These are phyloP conservation scores for Gallinago jamesoni DNA, from an alignment of 2,113 vertebrate species.

Conservation along the genomic window DNA sequence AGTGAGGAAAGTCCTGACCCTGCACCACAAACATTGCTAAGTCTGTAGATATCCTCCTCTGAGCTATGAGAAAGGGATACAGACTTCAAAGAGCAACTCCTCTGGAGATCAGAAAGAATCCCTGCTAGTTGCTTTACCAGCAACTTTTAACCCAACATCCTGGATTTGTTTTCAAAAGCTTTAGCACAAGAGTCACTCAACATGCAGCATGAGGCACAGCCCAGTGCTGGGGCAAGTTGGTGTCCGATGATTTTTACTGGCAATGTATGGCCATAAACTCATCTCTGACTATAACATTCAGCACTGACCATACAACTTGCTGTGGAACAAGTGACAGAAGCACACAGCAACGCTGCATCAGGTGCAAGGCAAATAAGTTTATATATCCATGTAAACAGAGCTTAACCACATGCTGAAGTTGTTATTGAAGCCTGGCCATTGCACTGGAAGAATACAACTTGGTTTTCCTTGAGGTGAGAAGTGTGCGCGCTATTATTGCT, in stretches of 20 bases:
- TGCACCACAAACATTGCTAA: not conserved
- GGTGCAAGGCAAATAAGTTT: not conserved
- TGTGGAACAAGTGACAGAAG: not conserved
- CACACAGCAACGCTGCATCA: fast-evolving
- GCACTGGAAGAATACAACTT: not conserved
- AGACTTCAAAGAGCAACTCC: not conserved
- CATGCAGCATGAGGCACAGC: not conserved
- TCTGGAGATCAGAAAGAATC: not conserved
- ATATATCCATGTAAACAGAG: not conserved
- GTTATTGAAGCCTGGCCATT: not conserved
- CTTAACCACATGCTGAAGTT: not conserved
- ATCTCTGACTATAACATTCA: not conserved
- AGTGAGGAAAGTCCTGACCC: not conserved
- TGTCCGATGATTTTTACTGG: not conserved
- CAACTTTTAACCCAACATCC: not conserved
- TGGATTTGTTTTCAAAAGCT: not conserved
- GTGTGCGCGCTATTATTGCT: not conserved
- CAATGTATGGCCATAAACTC: not conserved
- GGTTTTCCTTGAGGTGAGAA: not conserved
- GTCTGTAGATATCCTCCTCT: not conserved
- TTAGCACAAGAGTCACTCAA: not conserved
- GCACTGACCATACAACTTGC: not conserved
- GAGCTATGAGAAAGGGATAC: not conserved
- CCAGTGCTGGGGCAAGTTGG: not conserved
- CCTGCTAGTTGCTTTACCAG: not conserved